Evolutionary conservation across 2,888 invertebrate species (phyloP).

Genomic region (Sinodicranocentrus sp.): DNA sequence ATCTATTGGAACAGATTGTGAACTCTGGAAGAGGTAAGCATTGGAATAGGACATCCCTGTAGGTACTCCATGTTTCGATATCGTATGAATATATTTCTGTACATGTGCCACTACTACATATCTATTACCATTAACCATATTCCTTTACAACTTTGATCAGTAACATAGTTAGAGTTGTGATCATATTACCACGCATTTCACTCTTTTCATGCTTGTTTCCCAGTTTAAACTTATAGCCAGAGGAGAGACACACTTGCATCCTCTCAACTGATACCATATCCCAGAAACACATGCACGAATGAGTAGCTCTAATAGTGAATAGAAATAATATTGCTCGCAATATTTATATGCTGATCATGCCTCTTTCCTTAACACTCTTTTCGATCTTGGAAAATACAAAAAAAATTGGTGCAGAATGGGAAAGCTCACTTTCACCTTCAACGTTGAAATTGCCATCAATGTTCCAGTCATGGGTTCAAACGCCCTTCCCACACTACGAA

Average conservation of each 20-base stretch:
- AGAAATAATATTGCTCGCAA: neutral
- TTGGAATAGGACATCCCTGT: neutral
- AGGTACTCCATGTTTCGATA: neutral
- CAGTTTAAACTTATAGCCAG: too few species aligned
- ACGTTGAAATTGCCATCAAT: slow-evolving; percentile 58
- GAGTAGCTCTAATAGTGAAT: neutral
- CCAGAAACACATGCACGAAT: too few species aligned
- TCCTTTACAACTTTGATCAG: too few species aligned
- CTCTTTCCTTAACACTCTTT: slow-evolving; percentile 17
- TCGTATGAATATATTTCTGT: too few species aligned
- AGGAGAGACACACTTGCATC: too few species aligned
- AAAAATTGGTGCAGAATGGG: slow-evolving; percentile 49
- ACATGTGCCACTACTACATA: too few species aligned
- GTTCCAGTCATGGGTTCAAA: slow-evolving; percentile 63
- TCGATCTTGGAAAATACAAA: neutral
- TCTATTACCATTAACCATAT: too few species aligned
- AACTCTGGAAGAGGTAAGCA: slow-evolving; percentile 59
- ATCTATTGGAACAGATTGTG: slow-evolving; percentile 62
- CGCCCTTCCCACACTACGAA: slow-evolving; percentile 61
- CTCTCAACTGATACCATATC: too few species aligned
- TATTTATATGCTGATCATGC: slow-evolving; percentile 39
- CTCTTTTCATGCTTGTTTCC: too few species aligned
- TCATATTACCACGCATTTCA: too few species aligned
- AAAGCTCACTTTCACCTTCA: slow-evolving; percentile 61
- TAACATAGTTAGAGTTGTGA: too few species aligned